phyloP scores from a whole-genome alignment of 2,888 invertebrate species.

The Cataglyphis cursor region DNA sequence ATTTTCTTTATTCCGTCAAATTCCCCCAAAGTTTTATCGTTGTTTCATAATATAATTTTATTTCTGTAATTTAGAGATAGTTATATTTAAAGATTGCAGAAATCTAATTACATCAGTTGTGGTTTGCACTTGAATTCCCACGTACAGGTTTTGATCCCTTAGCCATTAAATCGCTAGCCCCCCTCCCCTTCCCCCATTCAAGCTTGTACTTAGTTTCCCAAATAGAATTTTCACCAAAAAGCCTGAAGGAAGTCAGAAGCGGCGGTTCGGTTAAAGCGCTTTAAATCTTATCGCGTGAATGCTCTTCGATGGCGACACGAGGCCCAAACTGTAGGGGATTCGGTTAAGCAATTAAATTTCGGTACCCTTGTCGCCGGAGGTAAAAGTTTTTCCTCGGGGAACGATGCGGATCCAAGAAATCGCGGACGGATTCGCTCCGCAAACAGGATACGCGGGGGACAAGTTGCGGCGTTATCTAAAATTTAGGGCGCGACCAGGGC shows the following conservation, averaged over 20 bases:
- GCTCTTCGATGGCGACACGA: conserved; percentile 30
- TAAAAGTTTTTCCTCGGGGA: conserved; percentile 43
- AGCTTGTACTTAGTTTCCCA: background rate
- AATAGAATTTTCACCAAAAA: conserved; percentile 29
- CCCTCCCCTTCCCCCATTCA: background rate
- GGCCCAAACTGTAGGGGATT: conserved; percentile 7
- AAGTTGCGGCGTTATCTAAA: conserved; percentile 84
- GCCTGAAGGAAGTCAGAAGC: background rate
- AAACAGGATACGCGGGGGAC: conserved; percentile 79
- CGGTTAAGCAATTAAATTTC: conserved; percentile 52
- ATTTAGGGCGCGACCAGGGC: conserved; percentile 81
- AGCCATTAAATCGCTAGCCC: conserved; percentile 5
- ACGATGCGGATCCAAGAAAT: conserved; percentile 25
- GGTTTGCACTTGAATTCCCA: background rate
- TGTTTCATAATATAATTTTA: background rate
- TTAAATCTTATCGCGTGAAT: conserved; percentile 43
- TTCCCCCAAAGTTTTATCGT: background rate
- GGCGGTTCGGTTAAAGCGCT: background rate
- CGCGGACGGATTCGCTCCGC: conserved; percentile 31
- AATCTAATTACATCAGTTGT: background rate
- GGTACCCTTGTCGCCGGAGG: background rate
- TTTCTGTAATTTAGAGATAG: background rate
- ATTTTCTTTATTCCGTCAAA: background rate
- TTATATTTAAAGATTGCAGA: background rate
- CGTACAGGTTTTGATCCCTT: conserved; percentile 4